Base-by-base conservation (phyloP, 1,140 invertebrate species). In the Aphidius ervi region DNA sequence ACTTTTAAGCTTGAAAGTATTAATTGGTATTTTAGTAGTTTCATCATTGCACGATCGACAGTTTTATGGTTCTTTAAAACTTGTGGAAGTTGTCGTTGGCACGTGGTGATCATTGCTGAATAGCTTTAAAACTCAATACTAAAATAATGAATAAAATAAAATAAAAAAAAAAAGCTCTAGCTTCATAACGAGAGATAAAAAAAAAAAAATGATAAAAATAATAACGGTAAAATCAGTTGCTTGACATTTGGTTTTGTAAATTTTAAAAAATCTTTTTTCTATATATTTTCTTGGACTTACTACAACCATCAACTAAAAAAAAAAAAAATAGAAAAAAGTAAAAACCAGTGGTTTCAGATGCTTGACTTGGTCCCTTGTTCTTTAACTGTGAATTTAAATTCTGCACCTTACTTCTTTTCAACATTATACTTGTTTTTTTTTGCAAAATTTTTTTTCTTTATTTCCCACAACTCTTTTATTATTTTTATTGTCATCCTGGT, bases 61-160 rank as follows among this genome's bases (percentile, higher is more conserved):
- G 42, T 57, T 62, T 62, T 62, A 62, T 57, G 46, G 47, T 57
- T 57, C 47, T 53, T 62, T 46, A 49, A 57, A 46, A 45, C 48
- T 45, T 39, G 39, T 31, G 59, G 46, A n/a, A 39, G 42, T 55
- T 47, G 45, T 42, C 43, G 54, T 46, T 53, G 55, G 46, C 59
- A 53, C 60, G 47, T 46, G 45, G 47, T 46, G 31, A 16, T 16
- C 16, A 41, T 45, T 4, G 6, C n/a, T 2, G 46, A 9, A 47
- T 41, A 47, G 40, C 9, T 16, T 16, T 16, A 16, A 16, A 16
- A 1, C 16, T 16, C 16, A 16, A 16, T 16, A 16, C 16, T 16
- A 16, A 16, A 16, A 4, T 37, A 7, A 16, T 16, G 16, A 16
- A 16, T 46, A 9, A 6, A 46, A 39, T 40, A 56, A 39, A 45